Base-by-base conservation (phyloP, 35 echinoderm and acorn worm genomes). In the Ophioderma brevispina region DNA sequence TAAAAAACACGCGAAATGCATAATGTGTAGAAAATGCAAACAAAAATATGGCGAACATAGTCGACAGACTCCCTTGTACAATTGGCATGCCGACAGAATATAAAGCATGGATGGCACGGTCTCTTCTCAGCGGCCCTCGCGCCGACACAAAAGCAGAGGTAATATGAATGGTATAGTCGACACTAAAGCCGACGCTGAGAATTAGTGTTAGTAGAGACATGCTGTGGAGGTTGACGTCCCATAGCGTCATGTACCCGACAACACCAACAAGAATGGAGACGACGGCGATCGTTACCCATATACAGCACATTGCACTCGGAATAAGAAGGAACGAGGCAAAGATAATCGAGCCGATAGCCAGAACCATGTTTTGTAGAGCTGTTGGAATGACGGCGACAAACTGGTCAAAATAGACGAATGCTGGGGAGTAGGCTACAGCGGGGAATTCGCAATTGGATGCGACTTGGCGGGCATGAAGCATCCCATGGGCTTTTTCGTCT, bases 181-280 rank as follows among this genome's bases (percentile, higher is more conserved):
- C 86, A 35, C 94, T 96, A 25, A 96, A 96, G 0, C 94, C 94
- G 33, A 96, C 42, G 31, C 75, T 88, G 13, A 93, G 91, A 55
- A 93, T 93, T 81, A 94, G 83, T 36, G 81, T 95, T 23, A 91
- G 87, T 89, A 95, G 92, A 33, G 94, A 91, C 36, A 95, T 85
- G 33, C 56, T 78, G 70, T 95, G 84, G 25, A 95, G 89, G 25
- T 83, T 52, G 36, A 95, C 85, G 30, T 89, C 89, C 89, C 89
- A 92, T 25, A 82, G 40, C 30, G 87, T 75, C 92, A 94, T 94
- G 87, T 80, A 94, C 37, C 92, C 92, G 21, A 94, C 80, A 25
- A 95, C 89, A 13, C 94, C 94, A 30, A 76, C 78, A 8, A 81
- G 82, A 32, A 95, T 95, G 0, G 94, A 91, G 6, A 64, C 43